phyloP scores from a whole-genome alignment of 2,888 invertebrate species.

The Melinaea menophilus region DNA sequence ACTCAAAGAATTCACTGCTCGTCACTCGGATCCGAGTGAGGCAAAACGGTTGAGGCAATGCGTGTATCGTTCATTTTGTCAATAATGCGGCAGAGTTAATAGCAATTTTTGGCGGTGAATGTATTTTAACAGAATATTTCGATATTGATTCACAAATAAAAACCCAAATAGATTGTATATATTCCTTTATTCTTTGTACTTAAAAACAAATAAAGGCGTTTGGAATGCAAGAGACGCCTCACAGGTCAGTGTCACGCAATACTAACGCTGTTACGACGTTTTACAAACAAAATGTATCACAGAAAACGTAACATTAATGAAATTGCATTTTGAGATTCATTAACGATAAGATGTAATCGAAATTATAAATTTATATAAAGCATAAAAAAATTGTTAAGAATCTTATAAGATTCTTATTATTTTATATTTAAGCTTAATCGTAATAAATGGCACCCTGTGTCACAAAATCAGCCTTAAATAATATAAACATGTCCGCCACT shows the following conservation, averaged over 20 bases:
- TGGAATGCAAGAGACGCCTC: slow-evolving; percentile 68
- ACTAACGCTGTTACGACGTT: slow-evolving; percentile 58
- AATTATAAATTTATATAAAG: background rate
- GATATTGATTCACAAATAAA: slow-evolving; percentile 11
- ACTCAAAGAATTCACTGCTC: too few species aligned
- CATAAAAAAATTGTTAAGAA: background rate
- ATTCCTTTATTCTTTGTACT: slow-evolving; percentile 68
- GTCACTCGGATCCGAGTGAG: too few species aligned
- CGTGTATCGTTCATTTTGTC: too few species aligned
- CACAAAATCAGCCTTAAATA: slow-evolving; percentile 50
- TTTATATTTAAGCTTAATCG: slow-evolving; percentile 17
- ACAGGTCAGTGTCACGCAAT: slow-evolving; percentile 38
- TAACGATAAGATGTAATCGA: slow-evolving; percentile 15
- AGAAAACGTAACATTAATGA: slow-evolving; percentile 57
- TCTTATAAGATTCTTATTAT: slow-evolving; percentile 28
- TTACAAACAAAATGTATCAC: slow-evolving; percentile 71
- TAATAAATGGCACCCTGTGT: slow-evolving; percentile 61
- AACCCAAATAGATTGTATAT: slow-evolving; percentile 49
- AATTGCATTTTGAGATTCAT: slow-evolving; percentile 23
- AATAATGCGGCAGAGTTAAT: too few species aligned
- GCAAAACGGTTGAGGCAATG: too few species aligned
- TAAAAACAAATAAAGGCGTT: slow-evolving; percentile 52
- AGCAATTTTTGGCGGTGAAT: background rate
- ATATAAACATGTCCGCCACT: slow-evolving; percentile 10
- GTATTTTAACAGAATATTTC: too few species aligned